Evolutionary conservation across 53 echinoderm and acorn worm species (phyloP).

Genomic region (Actinopyga echinites): DNA sequence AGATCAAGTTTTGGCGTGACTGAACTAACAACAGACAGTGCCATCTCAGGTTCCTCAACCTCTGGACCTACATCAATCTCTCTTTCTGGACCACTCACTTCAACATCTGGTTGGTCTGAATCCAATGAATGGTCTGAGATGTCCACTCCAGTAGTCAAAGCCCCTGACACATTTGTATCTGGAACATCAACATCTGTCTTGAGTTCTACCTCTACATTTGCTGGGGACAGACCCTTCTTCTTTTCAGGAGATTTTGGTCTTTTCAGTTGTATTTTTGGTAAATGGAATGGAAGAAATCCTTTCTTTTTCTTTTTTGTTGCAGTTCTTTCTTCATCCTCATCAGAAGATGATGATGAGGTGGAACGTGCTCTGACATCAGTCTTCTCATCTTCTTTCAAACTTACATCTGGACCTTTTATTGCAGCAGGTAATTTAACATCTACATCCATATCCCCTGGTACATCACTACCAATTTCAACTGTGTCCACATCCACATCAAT

Average conservation of each 20-base stretch:
- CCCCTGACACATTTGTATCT: slow-evolving; percentile 18
- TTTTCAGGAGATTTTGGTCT: slow-evolving; percentile 34
- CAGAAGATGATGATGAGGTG: slow-evolving; percentile 12
- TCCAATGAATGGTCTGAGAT: background rate
- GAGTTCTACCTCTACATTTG: slow-evolving; percentile 33
- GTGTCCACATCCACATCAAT: background rate
- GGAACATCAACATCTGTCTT: slow-evolving; percentile 25
- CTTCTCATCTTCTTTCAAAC: too few relatives aligned
- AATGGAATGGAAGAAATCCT: slow-evolving; percentile 1
- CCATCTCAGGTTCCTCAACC: slow-evolving; percentile 14
- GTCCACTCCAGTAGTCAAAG: slow-evolving; percentile 2
- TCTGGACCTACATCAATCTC: background rate
- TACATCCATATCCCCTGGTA: background rate
- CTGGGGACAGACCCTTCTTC: slow-evolving; percentile 1
- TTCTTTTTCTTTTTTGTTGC: slow-evolving; percentile 5
- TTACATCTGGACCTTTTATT: too few relatives aligned
- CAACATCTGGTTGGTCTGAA: background rate
- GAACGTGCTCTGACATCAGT: background rate
- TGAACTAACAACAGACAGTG: background rate
- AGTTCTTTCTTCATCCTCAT: background rate
- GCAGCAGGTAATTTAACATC: background rate
- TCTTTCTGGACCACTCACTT: background rate
- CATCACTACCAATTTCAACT: background rate
- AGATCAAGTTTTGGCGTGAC: background rate
- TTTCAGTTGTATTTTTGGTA: slow-evolving; percentile 12